phyloP scores from a whole-genome alignment of 2,888 invertebrate genomes.

The Isotomurus palustris region DNA sequence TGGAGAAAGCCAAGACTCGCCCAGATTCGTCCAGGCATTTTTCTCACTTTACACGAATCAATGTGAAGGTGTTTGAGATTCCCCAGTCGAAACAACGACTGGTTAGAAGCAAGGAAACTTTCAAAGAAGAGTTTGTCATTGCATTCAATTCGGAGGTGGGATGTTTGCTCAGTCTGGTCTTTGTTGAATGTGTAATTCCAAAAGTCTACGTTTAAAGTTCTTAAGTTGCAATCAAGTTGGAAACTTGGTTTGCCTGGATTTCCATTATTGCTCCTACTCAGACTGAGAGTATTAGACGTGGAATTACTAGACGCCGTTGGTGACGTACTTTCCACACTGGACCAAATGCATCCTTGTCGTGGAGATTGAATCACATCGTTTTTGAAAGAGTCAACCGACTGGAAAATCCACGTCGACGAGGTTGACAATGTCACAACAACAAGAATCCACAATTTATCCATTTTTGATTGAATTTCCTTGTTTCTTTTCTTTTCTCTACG shows the following conservation, averaged over 20 bases:
- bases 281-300: not conserved
- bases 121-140: conserved; percentile 72
- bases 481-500: not conserved
- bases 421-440: conserved; percentile 9
- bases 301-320: not conserved
- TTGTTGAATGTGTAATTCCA: conserved; percentile 65
- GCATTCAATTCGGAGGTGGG: conserved; percentile 65
- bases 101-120: conserved; percentile 66
- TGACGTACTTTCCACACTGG: conserved; percentile 6
- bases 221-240: conserved; percentile 67
- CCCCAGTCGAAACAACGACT: conserved; percentile 47
- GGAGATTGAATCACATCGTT: conserved; percentile 22
- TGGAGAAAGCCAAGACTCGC: conserved; percentile 58
- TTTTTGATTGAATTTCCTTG: conserved; percentile 14
- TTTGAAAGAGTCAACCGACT: conserved; percentile 23
- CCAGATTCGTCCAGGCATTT: conserved; percentile 43
- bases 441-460: conserved; percentile 12
- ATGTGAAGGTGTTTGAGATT: conserved; percentile 48
- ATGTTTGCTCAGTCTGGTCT: conserved; percentile 35
- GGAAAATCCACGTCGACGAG: conserved; percentile 21
- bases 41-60: conserved; percentile 49
- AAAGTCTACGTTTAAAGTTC: conserved; percentile 78
- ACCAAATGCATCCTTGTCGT: conserved; percentile 34
- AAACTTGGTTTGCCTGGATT: conserved; percentile 4
- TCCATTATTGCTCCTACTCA: conserved; percentile 7